phyloP scores from a whole-genome alignment of 1,140 invertebrate species.

The Bombus confusus region DNA sequence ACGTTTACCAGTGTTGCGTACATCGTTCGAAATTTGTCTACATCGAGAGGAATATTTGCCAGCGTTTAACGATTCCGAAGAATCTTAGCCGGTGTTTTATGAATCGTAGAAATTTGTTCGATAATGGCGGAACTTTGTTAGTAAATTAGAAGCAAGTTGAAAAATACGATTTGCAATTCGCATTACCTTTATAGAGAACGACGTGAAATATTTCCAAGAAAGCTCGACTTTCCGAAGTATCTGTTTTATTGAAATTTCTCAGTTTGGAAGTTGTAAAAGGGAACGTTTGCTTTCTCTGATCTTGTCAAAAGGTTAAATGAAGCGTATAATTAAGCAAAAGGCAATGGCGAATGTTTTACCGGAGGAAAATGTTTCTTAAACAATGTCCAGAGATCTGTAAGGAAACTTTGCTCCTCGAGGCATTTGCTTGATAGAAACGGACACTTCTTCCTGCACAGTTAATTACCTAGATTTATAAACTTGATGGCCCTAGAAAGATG shows the following conservation, averaged over 20 bases:
- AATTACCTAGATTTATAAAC: constrained; percentile 36
- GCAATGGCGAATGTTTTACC: neutral
- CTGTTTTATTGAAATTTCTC: neutral
- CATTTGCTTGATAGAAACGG: constrained; percentile 20
- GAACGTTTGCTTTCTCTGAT: neutral
- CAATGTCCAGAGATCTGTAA: neutral
- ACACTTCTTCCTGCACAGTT: constrained; percentile 12
- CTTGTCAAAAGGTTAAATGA: constrained; percentile 15
- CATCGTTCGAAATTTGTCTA: no score
- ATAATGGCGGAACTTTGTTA: neutral
- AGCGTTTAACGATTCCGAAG: neutral
- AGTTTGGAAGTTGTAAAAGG: neutral
- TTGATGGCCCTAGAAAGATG: constrained; percentile 11
- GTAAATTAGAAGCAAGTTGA: neutral
- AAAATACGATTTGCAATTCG: neutral
- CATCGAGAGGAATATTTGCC: no score
- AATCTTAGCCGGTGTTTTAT: neutral
- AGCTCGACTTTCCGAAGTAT: neutral
- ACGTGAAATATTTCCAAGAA: neutral
- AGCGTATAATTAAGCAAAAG: constrained; percentile 8
- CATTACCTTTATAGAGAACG: neutral
- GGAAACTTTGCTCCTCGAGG: constrained; percentile 1
- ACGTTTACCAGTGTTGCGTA: neutral
- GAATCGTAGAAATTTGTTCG: neutral
- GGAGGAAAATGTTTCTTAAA: constrained; percentile 18